Percentiles rank a stretch among this genome's conserved stretches.
These are phyloP conservation scores for Cyanoramphus novaezelandiae DNA, from an alignment of 2,113 vertebrate genomes.

Conservation along the genomic window DNA sequence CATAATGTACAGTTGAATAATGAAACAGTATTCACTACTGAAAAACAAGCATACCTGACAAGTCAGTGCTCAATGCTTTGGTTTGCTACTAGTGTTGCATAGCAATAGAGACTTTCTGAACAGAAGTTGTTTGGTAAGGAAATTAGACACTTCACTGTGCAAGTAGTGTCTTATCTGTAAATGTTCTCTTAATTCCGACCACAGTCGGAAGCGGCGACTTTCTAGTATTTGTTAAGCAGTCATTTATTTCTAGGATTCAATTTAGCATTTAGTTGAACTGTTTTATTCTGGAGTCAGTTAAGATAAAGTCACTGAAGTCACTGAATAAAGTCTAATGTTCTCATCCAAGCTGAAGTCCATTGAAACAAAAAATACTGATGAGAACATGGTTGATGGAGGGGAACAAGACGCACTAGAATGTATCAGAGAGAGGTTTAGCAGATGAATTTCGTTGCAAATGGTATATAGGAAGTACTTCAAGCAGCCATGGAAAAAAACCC, in stretches of 20 bases:
- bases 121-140: slow-evolving; percentile 14
- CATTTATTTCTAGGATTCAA: neutral
- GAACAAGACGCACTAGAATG: neutral
- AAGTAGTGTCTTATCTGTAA: neutral
- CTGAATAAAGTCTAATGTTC: neutral
- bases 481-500: neutral
- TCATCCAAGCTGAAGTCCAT: neutral
- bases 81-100: neutral
- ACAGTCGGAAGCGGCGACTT: neutral
- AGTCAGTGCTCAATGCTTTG: slow-evolving; percentile 7
- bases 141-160: neutral
- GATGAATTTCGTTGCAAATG: neutral
- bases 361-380: neutral
- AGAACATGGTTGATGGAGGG: neutral
- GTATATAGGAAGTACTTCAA: neutral
- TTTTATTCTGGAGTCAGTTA: neutral
- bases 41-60: neutral
- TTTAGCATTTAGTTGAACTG: neutral
- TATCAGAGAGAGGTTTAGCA: neutral
- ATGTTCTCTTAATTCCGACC: neutral
- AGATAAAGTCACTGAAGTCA: neutral
- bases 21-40: neutral
- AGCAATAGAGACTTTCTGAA: neutral
- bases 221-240: neutral
- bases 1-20: neutral